Base-by-base conservation (phyloP, 1,140 invertebrate species). In the Cydia fagiglandana region DNA sequence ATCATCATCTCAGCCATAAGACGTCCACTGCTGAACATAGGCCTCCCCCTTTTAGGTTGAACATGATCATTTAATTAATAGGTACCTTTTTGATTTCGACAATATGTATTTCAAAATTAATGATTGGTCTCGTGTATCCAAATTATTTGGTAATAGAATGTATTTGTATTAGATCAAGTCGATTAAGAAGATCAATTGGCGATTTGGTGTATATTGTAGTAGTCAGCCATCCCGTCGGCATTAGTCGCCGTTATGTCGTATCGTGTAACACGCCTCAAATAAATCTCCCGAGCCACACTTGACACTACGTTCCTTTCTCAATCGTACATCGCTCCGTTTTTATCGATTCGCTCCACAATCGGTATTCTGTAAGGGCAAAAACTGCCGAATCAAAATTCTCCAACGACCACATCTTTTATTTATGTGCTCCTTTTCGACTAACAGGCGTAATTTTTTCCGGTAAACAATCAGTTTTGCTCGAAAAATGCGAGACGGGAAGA, bases 371-470 rank as follows among this genome's bases (percentile, higher is more conserved):
- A 5, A 28, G 73, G 20, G 78, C 86, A 92, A 92, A 92, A 92
- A 92, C 77, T 64, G 87, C 82, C 89, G 89, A 91, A 92, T 92
- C 91, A 92, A 92, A 91, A 92, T 91, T 90, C 91, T 85, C 84
- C 81, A 80, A 83, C 84, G 78, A 77, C 81, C 84, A 74, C 88
- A 91, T 92, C 89, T 92, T 92, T 92, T 92, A 92, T 92, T 91
- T 91, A 92, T 92, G 79, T 82, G 74, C 81, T 79, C 81, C 86
- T 84, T 85, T 89, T 87, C 87, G 86, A 83, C 87, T 91, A 91
- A 92, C 91, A 91, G 90, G 85, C 88, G 89, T 91, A 90, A 92
- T 92, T 92, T 92, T 92, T 92, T 92, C 91, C 91, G 88, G 85
- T 91, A 92, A 92, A 92, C 91, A 92, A 91, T 92, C 89, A 91